Conservation (phyloP, 2,888 invertebrate genomes). For the Hartigia nigra region DNA sequence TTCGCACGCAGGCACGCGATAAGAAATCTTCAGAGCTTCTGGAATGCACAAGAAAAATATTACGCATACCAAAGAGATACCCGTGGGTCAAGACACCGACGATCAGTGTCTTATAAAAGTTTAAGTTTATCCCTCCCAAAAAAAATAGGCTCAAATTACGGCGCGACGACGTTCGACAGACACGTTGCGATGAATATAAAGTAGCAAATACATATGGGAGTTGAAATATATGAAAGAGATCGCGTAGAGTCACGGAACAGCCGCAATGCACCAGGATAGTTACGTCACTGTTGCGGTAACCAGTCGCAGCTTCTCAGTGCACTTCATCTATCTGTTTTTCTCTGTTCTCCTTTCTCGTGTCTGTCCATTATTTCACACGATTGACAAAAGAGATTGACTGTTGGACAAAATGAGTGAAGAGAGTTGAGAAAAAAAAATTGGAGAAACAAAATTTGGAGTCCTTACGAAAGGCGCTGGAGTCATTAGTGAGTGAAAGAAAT, state of each 20-base stretch:
- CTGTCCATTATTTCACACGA: neutral
- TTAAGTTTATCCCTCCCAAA: too few relatives aligned
- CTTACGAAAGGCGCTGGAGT: too few relatives aligned
- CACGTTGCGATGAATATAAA: neutral
- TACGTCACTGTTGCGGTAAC: constrained; percentile 33
- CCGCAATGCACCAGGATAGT: constrained; percentile 41
- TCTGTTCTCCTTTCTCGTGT: neutral
- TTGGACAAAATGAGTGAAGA: neutral
- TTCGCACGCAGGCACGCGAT: neutral
- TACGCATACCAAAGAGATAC: neutral
- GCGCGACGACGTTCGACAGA: neutral
- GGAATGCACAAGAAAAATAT: neutral
- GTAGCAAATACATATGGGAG: neutral
- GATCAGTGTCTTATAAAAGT: neutral
- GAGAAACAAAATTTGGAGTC: too few relatives aligned
- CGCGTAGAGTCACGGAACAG: constrained; percentile 2
- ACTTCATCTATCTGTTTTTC: neutral
- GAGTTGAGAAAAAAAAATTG: too few relatives aligned
- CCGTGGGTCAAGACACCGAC: neutral
- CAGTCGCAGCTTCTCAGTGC: neutral
- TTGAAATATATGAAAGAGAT: neutral
- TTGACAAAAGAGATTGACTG: neutral
- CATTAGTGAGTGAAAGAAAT: too few relatives aligned
- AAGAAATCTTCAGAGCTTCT: neutral
- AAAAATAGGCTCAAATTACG: neutral